Evolutionary conservation across 1,140 invertebrate species (phyloP), one percentile per base, ranked within the genome.

Genomic region (Neodiprion pinetum): DNA sequence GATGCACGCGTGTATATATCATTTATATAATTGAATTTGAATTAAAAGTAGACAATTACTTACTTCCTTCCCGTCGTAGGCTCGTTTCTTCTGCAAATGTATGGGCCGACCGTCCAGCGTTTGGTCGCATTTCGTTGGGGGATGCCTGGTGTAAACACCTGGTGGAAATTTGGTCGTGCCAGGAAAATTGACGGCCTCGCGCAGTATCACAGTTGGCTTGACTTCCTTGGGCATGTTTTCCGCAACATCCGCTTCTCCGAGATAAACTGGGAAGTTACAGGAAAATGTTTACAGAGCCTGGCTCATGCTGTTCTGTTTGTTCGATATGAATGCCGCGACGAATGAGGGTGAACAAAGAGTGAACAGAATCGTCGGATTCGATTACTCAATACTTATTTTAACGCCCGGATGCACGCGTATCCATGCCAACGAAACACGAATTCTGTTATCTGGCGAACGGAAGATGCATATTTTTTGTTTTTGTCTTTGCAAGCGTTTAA

Each of bases 281-380:
- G 50, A 53, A 53, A 53, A 53, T 53, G 50, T 53, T 53, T 53
- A n/a, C 50, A 21, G 17, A 21, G 17, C 17, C 17, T 21, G 17
- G 50, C 50, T 53, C 50, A n/a, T 53, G 50, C 75, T 79, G 17
- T 21, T 21, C 17, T 21, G 82, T 83, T 83, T 83, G 82, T 80
- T 83, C 82, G 76, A 83, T 83, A 80, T 53, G 72, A 82, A 81
- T 80, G 74, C 69, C 75, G 79, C 75, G 74, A 78, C 75, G 74
- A 74, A 53, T 14, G 50, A 53, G 50, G 50, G 50, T 14, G 50
- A 53, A 53, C 50, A 53, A n/a, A 53, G n/a, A n/a, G 10, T 14
- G n/a, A n/a, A 21, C 17, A 21, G 17, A 21, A 21, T 21, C 17
- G 17, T 21, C 17, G 17, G 17, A 21, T 21, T 21, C 17, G 17